Evolutionary conservation across 64 coral and sea anemone species (phyloP).

Genomic region (Anthopleura sola): DNA sequence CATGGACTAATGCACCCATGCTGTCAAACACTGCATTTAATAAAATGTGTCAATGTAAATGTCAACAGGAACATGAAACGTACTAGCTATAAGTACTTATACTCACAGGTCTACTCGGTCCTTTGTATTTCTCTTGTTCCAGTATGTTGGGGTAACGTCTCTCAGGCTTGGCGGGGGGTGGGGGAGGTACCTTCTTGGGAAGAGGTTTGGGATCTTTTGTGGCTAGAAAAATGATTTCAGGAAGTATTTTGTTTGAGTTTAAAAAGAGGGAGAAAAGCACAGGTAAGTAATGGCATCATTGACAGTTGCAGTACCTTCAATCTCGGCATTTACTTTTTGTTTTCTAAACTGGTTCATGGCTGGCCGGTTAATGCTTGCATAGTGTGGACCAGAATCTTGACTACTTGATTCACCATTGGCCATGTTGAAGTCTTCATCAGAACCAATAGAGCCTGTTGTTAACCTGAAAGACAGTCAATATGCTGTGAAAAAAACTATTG

Average conservation of each 20-base stretch:
- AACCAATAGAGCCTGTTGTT: conserved; percentile 74
- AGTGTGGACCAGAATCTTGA: conserved; percentile 30
- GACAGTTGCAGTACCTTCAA: conserved; percentile 58
- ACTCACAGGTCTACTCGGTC: conserved; percentile 49
- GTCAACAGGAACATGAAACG: not conserved
- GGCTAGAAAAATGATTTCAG: conserved; percentile 22
- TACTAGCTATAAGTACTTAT: not conserved
- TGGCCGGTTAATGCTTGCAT: conserved; percentile 32
- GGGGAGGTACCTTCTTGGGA: conserved; percentile 21
- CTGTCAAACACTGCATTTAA: too few relatives aligned
- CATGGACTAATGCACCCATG: too few relatives aligned
- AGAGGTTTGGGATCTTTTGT: conserved; percentile 67
- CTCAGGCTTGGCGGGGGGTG: conserved; percentile 43
- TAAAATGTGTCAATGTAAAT: too few relatives aligned
- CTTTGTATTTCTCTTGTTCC: conserved; percentile 20
- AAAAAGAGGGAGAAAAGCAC: not conserved
- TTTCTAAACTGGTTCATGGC: conserved; percentile 87
- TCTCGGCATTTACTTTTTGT: conserved; percentile 75
- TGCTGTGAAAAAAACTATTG: not conserved
- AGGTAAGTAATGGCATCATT: not conserved
- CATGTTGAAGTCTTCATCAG: conserved; percentile 80
- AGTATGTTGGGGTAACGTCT: conserved; percentile 14
- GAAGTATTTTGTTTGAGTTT: too few relatives aligned
- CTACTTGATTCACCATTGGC: conserved; percentile 62
- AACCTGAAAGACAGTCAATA: conserved; percentile 51